A percentile compares a stretch with the other conserved stretches of the same genome.
These are phyloP conservation scores for Myocastor coypus DNA, from an alignment of 2,113 vertebrate species.

Conservation along the genomic window DNA sequence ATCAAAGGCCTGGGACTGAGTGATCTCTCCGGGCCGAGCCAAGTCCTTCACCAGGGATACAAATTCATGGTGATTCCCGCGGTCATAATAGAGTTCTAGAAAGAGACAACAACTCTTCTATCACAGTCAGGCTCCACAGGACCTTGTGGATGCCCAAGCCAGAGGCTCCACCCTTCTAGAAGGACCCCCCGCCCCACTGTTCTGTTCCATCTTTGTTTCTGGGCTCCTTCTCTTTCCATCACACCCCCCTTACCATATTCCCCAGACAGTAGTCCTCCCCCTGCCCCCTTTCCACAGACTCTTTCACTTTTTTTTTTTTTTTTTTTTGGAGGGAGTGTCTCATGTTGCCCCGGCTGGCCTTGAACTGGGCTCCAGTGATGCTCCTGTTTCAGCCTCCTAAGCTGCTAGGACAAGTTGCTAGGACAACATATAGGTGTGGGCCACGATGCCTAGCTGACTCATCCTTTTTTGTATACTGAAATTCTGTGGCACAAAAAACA, in stretches of 20 bases:
- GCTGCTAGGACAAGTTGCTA: not conserved
- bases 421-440: not conserved
- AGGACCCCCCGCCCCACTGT: not conserved
- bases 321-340: not conserved
- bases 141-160: not conserved
- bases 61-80: constrained; percentile 98
- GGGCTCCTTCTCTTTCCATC: not conserved
- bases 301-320: too few species aligned
- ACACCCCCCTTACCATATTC: not conserved
- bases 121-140: not conserved
- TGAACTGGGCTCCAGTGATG: not conserved
- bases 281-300: not conserved
- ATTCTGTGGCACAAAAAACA: not conserved
- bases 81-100: constrained; percentile 97
- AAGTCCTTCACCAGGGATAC: constrained; percentile 98
- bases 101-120: constrained; percentile 40
- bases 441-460: too few species aligned
- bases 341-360: not conserved
- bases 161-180: not conserved
- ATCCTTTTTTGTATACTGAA: not conserved
- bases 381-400: not conserved
- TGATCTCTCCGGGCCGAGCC: constrained; percentile 96
- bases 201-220: not conserved
- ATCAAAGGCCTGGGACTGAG: constrained; percentile 97
- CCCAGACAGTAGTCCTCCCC: not conserved